These are phyloP conservation scores for Rhodophaea formosa DNA, from an alignment of 2,888 invertebrate genomes.

Conservation along the genomic window DNA sequence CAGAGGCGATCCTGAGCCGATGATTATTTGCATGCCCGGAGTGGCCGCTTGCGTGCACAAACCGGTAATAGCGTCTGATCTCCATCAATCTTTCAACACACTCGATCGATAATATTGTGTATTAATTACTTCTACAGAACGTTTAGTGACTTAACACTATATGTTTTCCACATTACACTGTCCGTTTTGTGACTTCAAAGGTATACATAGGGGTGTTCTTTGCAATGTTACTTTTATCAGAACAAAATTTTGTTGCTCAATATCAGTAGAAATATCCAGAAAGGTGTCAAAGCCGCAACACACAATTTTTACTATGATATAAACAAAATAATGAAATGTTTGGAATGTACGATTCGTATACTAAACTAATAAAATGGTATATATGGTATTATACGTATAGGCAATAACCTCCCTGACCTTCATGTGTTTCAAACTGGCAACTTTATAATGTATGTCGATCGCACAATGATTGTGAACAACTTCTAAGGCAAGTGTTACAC, in stretches of 20 bases:
- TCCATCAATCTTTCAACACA: conserved; percentile 39
- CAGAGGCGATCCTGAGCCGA: conserved; percentile 36
- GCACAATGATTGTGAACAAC: conserved; percentile 61
- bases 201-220: too few relatives aligned
- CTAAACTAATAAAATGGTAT: too few relatives aligned
- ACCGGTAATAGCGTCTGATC: conserved; percentile 43
- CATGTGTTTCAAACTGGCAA: conserved; percentile 17
- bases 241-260: too few relatives aligned
- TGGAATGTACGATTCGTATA: too few relatives aligned
- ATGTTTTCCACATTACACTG: neutral
- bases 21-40: conserved; percentile 35
- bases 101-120: conserved; percentile 39
- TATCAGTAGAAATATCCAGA: too few relatives aligned
- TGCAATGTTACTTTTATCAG: too few relatives aligned
- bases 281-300: too few relatives aligned
- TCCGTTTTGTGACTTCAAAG: too few relatives aligned
- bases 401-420: neutral
- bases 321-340: too few relatives aligned
- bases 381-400: neutral
- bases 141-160: conserved; percentile 37
- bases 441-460: conserved; percentile 44
- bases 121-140: conserved; percentile 46
- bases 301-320: too few relatives aligned
- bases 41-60: conserved; percentile 42
- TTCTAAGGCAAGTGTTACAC: conserved; percentile 58